These are phyloP conservation scores for Entomobrya proxima DNA, from an alignment of 2,888 invertebrate genomes.

Conservation along the genomic window DNA sequence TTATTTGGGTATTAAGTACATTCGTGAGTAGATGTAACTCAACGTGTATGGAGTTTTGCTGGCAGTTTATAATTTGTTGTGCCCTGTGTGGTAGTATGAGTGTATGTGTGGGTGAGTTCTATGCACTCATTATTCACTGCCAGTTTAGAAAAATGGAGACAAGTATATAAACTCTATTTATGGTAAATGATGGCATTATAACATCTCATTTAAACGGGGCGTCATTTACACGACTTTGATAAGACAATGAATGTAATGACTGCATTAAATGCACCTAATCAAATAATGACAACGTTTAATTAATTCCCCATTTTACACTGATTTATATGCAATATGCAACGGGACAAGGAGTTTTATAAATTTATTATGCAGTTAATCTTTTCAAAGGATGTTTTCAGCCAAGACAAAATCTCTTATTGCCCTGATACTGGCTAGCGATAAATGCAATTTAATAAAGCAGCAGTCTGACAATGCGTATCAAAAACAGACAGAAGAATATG, in stretches of 20 bases:
- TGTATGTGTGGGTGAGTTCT: constrained; percentile 53
- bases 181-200: constrained; percentile 59
- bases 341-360: too few relatives aligned
- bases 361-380: not conserved
- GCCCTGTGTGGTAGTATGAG: too few relatives aligned
- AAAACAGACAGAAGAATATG: too few relatives aligned
- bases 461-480: too few relatives aligned
- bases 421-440: too few relatives aligned
- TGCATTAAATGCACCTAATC: constrained; percentile 27
- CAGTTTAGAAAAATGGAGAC: constrained; percentile 30
- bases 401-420: too few relatives aligned
- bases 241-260: constrained; percentile 17
- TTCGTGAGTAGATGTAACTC: not conserved
- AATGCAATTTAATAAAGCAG: too few relatives aligned
- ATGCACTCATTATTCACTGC: constrained; percentile 35
- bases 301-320: constrained; percentile 20
- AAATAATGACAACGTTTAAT: constrained; percentile 30
- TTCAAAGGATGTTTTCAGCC: too few relatives aligned
- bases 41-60: constrained; percentile 10
- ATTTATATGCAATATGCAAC: constrained; percentile 1
- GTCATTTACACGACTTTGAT: constrained; percentile 23
- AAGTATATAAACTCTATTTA: constrained; percentile 33
- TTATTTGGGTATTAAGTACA: constrained; percentile 28
- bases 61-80: not conserved
- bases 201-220: constrained; percentile 53